Conservation (phyloP, 2,797 vertebrate genomes). For the Vireo griseus region DNA sequence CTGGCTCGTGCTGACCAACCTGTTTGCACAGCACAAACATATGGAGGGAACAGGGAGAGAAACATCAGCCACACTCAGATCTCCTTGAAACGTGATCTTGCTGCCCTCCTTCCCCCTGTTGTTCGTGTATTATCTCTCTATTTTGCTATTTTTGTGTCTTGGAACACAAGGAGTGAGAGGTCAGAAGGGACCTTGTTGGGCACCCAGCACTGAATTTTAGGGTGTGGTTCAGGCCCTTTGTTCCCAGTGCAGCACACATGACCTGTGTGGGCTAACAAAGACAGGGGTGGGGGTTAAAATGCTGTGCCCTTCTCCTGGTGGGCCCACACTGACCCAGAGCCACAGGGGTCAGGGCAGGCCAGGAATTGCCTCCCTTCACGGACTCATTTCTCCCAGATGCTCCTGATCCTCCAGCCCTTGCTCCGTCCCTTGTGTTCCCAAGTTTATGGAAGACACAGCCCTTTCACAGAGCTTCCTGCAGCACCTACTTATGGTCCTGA, state of each 20-base stretch:
- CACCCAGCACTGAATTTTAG: neutral
- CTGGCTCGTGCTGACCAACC: neutral
- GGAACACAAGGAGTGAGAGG: neutral
- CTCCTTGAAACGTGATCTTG: neutral
- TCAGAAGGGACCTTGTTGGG: neutral
- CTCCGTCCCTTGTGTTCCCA: neutral
- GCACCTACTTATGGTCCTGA: neutral
- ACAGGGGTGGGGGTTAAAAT: neutral
- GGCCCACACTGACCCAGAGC: neutral
- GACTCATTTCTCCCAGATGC: neutral
- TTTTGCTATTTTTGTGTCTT: neutral
- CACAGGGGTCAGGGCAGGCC: neutral
- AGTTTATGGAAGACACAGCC: neutral
- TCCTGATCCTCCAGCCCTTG: neutral
- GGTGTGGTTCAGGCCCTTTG: neutral
- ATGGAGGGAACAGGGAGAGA: accelerated
- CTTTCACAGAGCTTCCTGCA: neutral
- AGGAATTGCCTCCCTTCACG: neutral
- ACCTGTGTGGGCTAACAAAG: neutral
- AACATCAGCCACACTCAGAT: neutral
- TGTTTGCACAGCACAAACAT: neutral
- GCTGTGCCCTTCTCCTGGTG: neutral
- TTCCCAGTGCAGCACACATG: neutral
- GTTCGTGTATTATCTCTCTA: neutral
- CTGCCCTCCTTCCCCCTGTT: neutral